Evolutionary conservation across 2,888 invertebrate species (phyloP).

Genomic region (Allophyes oxyacanthae): DNA sequence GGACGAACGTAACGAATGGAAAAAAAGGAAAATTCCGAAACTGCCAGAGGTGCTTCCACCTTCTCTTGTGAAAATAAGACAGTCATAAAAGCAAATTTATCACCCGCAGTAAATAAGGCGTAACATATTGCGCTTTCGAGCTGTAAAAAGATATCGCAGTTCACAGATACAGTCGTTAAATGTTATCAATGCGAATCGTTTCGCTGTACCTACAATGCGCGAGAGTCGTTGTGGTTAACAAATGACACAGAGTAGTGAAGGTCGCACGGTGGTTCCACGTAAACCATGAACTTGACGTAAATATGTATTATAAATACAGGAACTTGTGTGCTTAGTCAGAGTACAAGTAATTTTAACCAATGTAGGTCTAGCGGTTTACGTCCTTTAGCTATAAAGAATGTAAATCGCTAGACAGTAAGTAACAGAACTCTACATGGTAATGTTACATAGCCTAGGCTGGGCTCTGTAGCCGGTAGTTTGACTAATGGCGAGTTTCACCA

Average conservation of each 20-base stretch:
- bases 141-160: conserved; percentile 75
- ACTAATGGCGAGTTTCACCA: too few species aligned
- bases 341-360: too few species aligned
- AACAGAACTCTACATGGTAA: too few species aligned
- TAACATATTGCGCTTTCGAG: conserved; percentile 80
- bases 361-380: too few species aligned
- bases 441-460: too few species aligned
- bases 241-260: not conserved
- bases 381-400: too few species aligned
- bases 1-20: conserved; percentile 65
- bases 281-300: too few species aligned
- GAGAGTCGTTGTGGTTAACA: conserved; percentile 7
- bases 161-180: conserved; percentile 68
- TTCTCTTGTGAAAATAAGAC: conserved; percentile 82
- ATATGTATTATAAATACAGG: too few species aligned
- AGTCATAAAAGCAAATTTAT: conserved; percentile 86
- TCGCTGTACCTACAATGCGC: conserved; percentile 12
- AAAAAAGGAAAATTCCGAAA: conserved; percentile 72
- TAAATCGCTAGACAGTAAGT: too few species aligned
- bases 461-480: too few species aligned
- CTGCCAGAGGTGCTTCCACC: conserved; percentile 59
- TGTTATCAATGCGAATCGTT: conserved; percentile 62
- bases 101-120: conserved; percentile 81
- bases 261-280: too few species aligned
- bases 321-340: too few species aligned